Percentiles rank a stretch among this genome's conserved stretches.
These are phyloP conservation scores for Nasonia giraulti DNA, from an alignment of 1,140 invertebrate species.

Conservation along the genomic window DNA sequence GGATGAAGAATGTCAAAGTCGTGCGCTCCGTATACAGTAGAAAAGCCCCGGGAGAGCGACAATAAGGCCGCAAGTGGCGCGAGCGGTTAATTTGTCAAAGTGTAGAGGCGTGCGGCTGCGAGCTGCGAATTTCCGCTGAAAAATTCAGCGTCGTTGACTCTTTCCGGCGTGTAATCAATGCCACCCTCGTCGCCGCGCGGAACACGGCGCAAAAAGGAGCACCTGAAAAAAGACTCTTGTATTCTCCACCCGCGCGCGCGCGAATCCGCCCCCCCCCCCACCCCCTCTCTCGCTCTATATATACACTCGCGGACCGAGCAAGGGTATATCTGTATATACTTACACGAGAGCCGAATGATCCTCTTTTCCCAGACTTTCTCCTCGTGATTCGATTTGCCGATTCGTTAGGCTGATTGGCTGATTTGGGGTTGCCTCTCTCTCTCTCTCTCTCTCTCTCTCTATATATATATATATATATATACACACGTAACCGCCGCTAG, in stretches of 20 bases:
- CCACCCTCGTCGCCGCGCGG: background rate
- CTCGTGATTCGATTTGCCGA: slow-evolving; percentile 47
- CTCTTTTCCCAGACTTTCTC: slow-evolving; percentile 8
- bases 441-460: too few relatives aligned
- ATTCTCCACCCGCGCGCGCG: background rate
- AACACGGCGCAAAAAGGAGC: background rate
- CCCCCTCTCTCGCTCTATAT: background rate
- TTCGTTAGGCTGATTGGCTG: slow-evolving; percentile 52
- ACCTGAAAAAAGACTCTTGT: background rate
- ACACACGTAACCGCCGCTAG: background rate
- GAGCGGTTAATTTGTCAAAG: slow-evolving; percentile 28
- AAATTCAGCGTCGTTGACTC: slow-evolving; percentile 24
- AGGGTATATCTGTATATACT: background rate
- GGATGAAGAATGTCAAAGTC: background rate
- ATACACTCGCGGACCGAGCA: background rate
- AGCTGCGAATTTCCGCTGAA: slow-evolving; percentile 21
- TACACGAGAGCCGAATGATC: background rate
- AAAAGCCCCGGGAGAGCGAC: background rate
- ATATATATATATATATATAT: too few relatives aligned
- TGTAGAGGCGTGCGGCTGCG: background rate
- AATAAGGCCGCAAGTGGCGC: background rate
- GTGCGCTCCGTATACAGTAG: background rate
- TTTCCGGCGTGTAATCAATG: slow-evolving; percentile 20
- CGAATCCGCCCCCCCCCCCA: too few relatives aligned
- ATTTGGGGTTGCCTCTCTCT: slow-evolving; percentile 20